A percentile compares a stretch with the other conserved stretches of the same genome.
Conservation (phyloP, 2,888 invertebrate species). For the Lepidocyrtoides sp. region DNA sequence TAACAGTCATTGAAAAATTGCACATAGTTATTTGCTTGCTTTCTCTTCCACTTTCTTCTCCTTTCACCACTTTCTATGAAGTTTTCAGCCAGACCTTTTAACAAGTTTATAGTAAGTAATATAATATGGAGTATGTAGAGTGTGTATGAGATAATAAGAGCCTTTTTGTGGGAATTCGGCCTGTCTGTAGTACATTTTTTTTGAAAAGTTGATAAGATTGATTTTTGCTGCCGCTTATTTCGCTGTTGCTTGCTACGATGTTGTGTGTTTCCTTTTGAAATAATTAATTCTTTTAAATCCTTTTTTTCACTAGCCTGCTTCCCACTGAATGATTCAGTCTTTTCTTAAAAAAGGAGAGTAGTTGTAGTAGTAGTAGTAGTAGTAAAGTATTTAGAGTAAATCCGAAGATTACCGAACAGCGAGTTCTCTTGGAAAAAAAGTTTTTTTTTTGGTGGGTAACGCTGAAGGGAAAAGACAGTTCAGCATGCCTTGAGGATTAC, state of each 20-base stretch:
- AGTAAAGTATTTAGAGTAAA: constrained; percentile 33
- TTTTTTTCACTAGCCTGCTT: constrained; percentile 23
- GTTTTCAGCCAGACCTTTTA: too few relatives aligned
- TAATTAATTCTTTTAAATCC: constrained; percentile 29
- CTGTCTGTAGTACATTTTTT: neutral
- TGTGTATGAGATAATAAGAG: constrained; percentile 31
- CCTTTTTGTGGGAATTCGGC: constrained; percentile 62
- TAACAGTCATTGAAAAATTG: constrained; percentile 78
- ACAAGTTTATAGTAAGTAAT: too few relatives aligned
- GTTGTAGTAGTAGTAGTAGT: too few relatives aligned
- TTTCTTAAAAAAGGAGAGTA: constrained; percentile 76
- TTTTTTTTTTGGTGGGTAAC: neutral
- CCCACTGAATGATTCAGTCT: constrained; percentile 75
- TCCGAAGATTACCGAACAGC: neutral
- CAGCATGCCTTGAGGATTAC: neutral
- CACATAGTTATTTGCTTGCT: constrained; percentile 68
- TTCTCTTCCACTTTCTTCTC: constrained; percentile 5
- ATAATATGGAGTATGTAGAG: neutral
- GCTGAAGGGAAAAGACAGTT: neutral
- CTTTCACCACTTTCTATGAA: constrained; percentile 40
- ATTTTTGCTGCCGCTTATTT: constrained; percentile 53
- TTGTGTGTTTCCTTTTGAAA: neutral
- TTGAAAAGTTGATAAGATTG: too few relatives aligned
- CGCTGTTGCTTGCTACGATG: constrained; percentile 10
- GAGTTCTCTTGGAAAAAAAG: neutral